Base-by-base conservation (phyloP, 92 coral and sea anemone species). In the Phenganax stokvisi region DNA sequence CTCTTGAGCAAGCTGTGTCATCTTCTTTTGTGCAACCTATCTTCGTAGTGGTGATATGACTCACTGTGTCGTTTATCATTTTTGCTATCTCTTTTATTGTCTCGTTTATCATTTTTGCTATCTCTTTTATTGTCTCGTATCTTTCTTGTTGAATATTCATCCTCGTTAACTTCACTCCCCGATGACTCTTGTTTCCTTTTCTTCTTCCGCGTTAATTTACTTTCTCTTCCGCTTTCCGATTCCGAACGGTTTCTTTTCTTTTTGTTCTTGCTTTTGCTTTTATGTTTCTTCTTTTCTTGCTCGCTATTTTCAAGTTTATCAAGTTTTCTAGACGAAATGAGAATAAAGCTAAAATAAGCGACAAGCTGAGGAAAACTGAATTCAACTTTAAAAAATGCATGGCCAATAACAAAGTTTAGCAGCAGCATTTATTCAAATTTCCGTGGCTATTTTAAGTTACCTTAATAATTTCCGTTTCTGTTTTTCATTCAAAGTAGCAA, bases 391-490 rank as follows among this genome's bases (percentile, higher is more conserved):
- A 52, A 75, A 62, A 52, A 69, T 31, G 90, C 67, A 59, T 13
- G 16, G 16, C 65, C 16, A 1, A 25, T 6, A 59, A 25, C n/a
- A 13, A 59, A 13, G 7, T 13, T 59, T 7, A 59, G 65, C 16
- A 59, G 27, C 16, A 13, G 25, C 25, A 59, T 59, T 59, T 13
- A 25, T 59, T 13, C 2, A 59, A 13, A 59, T 1, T 37, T 37
- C 47, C 47, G 47, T 37, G 5, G 47, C 47, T 37, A 37, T 73
- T 16, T 3, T 30, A 56, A 16, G 3, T 9, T 82, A 91, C 97
- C 97, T 93, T 54, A 93, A 84, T 9, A 93, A 80, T 84, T 93
- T 93, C 58, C 88, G 89, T 74, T 93, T 93, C 53, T 93, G 98
- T 81, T 88, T 93, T 68, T 92, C 90, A 3, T 92, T 91, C 25